A percentile compares a stretch with the other conserved stretches of the same genome.
phyloP scores from a whole-genome alignment of 1,140 invertebrate genomes.

The Drosophila nigromelanica region DNA sequence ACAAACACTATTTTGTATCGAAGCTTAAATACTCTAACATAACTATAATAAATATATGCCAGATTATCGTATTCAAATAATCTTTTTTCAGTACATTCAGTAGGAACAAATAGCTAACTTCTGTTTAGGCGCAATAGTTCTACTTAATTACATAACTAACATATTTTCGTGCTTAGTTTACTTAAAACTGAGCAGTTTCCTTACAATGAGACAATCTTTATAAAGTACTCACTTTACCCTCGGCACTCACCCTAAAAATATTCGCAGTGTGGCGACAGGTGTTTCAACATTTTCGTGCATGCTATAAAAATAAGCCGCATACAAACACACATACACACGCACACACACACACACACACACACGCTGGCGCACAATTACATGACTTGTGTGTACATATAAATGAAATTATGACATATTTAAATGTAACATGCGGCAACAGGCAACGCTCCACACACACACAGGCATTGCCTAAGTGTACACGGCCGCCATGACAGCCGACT shows the following conservation, averaged over 20 bases:
- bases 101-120: too few relatives aligned
- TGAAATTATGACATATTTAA: constrained; percentile 80
- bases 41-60: too few relatives aligned
- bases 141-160: too few relatives aligned
- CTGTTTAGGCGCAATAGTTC: too few relatives aligned
- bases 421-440: constrained; percentile 65
- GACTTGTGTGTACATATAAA: constrained; percentile 61
- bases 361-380: constrained; percentile 24
- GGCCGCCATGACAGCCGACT: constrained; percentile 59
- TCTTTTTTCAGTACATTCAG: too few relatives aligned
- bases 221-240: neutral
- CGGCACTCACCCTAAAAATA: neutral
- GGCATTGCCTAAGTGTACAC: constrained; percentile 23
- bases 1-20: neutral
- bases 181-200: too few relatives aligned
- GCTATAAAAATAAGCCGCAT: constrained; percentile 70
- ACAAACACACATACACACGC: constrained; percentile 34
- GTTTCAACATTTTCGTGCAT: constrained; percentile 69
- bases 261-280: constrained; percentile 55
- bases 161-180: too few relatives aligned
- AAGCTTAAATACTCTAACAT: constrained; percentile 11
- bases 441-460: constrained; percentile 32
- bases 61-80: too few relatives aligned
- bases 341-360: constrained; percentile 12
- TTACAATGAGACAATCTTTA: neutral